Evolutionary conservation across 2,797 vertebrate genomes (phyloP).

Genomic region (Betta splendens): DNA sequence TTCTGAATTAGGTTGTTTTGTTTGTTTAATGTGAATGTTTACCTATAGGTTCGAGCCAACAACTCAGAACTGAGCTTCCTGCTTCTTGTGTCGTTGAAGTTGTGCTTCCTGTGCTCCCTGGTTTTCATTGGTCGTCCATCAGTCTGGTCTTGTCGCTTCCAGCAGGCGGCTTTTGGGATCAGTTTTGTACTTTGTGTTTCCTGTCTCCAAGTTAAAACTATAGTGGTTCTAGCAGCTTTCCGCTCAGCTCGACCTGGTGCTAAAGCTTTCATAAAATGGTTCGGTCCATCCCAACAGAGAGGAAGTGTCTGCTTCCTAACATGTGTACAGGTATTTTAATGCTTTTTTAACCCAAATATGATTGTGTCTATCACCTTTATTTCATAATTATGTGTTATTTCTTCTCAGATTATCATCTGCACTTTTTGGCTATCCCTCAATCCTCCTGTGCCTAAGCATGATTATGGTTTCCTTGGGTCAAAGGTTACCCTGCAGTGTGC

Average conservation of each 20-base stretch:
- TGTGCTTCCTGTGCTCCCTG: conserved; percentile 78
- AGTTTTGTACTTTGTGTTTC: conserved; percentile 73
- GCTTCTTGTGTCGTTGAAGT: conserved; percentile 74
- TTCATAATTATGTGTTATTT: too few relatives aligned
- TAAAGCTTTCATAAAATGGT: conserved; percentile 73
- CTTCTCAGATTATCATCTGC: conserved; percentile 58
- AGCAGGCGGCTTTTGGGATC: conserved; percentile 72
- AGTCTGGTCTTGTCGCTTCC: conserved; percentile 65
- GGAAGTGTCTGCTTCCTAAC: conserved; percentile 71
- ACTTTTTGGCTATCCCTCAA: conserved; percentile 56
- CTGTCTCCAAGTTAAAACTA: conserved; percentile 73
- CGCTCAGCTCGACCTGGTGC: conserved; percentile 69
- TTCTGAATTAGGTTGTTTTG: too few relatives aligned
- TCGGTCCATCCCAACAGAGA: conserved; percentile 73
- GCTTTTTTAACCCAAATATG: too few relatives aligned
- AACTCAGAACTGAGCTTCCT: conserved; percentile 81
- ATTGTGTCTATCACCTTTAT: too few relatives aligned
- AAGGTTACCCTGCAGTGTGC: conserved; percentile 61
- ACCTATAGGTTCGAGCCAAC: conserved; percentile 71
- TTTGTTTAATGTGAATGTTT: background rate
- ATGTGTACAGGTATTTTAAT: conserved; percentile 74
- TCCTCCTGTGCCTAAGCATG: conserved; percentile 63
- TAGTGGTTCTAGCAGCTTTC: conserved; percentile 75
- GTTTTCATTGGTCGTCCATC: conserved; percentile 73
- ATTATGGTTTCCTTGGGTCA: conserved; percentile 61